Evolutionary conservation across 1,140 invertebrate species (phyloP).

Genomic region (Matsumurasca onukii): DNA sequence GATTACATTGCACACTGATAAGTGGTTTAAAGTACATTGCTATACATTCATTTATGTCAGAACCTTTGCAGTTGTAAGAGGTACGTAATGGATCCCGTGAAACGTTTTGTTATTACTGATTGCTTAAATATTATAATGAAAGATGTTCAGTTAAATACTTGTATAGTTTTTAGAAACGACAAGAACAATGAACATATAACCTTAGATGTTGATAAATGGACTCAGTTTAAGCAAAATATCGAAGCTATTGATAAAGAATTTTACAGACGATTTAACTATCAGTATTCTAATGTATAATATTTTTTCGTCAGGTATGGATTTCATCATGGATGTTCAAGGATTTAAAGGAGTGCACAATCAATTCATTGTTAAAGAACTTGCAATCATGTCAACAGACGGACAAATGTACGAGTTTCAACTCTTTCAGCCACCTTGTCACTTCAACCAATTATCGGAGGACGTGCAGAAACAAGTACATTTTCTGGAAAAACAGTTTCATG

Average conservation of each 20-base stretch:
- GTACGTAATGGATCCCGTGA: too few species aligned
- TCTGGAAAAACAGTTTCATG: constrained; percentile 1
- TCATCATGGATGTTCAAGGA: neutral
- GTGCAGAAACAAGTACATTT: neutral
- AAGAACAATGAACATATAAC: too few species aligned
- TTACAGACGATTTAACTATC: neutral
- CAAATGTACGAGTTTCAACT: constrained; percentile 9
- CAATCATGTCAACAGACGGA: neutral
- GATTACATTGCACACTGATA: too few species aligned
- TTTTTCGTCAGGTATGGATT: neutral
- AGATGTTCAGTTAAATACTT: too few species aligned
- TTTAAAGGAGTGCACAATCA: neutral
- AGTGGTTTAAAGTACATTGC: too few species aligned
- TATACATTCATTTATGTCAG: too few species aligned
- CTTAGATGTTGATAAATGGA: too few species aligned
- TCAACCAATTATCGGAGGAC: neutral
- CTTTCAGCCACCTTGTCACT: neutral
- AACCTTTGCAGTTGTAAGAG: too few species aligned
- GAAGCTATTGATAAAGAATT: neutral
- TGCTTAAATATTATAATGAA: too few species aligned
- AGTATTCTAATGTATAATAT: neutral
- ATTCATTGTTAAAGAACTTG: constrained; percentile 18
- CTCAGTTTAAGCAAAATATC: too few species aligned
- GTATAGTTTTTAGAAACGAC: too few species aligned
- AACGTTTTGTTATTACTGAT: too few species aligned